Base-by-base conservation (phyloP, 2,113 vertebrate species). In the Leptodactylus fuscus region DNA sequence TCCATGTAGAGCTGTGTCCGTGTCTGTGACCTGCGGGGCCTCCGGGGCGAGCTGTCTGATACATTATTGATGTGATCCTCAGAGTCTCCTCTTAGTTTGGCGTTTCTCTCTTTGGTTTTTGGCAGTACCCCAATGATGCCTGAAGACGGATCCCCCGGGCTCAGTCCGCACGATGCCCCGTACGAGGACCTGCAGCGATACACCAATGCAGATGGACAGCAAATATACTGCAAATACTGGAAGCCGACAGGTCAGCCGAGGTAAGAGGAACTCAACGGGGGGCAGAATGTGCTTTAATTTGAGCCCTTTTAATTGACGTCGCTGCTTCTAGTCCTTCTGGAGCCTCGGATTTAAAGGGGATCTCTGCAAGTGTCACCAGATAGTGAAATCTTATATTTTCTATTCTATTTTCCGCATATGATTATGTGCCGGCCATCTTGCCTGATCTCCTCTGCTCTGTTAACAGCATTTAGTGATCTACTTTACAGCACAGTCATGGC, bases 221-320 rank as follows among this genome's bases (percentile, higher is more conserved):
- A 96, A 91, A 94, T 99, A 88, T 99, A 97, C 95, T 98, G 97
- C 92, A 96, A 94, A 89, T 98, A 96, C 91, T 99, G 98, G 98
- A 96, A 96, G 87, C 97, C 97, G n/a, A 83, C 84, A 8, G 86
- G 87, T 24, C 86, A 92, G 27, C 95, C 97, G 89, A 97, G 95
- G 98, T 99, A 90, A 96, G 74, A 1, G 24, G 5, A 62, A 62
- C 24, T 60, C 1, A 60, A 11, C n/a, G 1, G 8, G 12, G 16
- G 27, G 3, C 27, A 13, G 1, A 60, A 4, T 27, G 11, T 60
- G 10, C n/a, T 3, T 55, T n/a, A 24, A 51, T 7, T n/a, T 55
- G 4, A 55, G 3, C 51, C 20, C 51, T 27, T 60, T 60, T 60
- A 60, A 41, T 5, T 5, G 41, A 41, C 9, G 9, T 41, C 9